A percentile compares a stretch with the other conserved stretches of the same genome.
Evolutionary conservation across 1,140 invertebrate genomes (phyloP).

Genomic region (Capitella teleta): DNA sequence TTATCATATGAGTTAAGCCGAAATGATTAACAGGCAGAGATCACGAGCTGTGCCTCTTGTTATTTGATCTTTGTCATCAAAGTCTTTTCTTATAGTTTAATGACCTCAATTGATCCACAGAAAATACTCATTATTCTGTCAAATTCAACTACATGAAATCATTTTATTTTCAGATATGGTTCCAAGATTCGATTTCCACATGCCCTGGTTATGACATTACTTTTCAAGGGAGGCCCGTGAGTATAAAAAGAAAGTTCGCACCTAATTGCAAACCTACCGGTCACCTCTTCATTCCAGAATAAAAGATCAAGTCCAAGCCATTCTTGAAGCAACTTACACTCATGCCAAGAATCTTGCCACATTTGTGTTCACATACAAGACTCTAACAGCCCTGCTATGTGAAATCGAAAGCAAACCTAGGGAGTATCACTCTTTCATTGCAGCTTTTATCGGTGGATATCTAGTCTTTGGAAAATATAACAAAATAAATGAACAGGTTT

Average conservation of each 20-base stretch:
- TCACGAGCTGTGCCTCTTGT: too few species aligned
- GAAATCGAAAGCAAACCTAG: constrained; percentile 21
- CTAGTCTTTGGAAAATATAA: constrained; percentile 46
- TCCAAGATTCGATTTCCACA: constrained; percentile 47
- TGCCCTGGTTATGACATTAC: constrained; percentile 48
- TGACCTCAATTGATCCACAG: too few species aligned
- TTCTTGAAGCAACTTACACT: constrained; percentile 43
- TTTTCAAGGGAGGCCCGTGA: constrained; percentile 45
- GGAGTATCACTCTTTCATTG: constrained; percentile 39
- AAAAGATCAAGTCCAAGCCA: constrained; percentile 22
- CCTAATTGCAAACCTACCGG: neutral
- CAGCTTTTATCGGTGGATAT: constrained; percentile 45
- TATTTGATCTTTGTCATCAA: too few species aligned
- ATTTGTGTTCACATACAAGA: constrained; percentile 45
- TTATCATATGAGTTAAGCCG: too few species aligned
- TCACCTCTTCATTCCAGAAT: neutral
- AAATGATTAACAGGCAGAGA: too few species aligned
- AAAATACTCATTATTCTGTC: neutral
- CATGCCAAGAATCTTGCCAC: constrained; percentile 45
- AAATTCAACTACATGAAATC: neutral
- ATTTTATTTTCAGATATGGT: constrained; percentile 43
- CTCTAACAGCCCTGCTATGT: constrained; percentile 27
- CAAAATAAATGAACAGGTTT: constrained; percentile 48
- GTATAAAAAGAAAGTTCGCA: constrained; percentile 5
- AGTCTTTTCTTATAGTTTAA: too few species aligned